These are phyloP conservation scores for Pachypsylla venusta DNA, from an alignment of 1,140 invertebrate genomes.

Conservation along the genomic window DNA sequence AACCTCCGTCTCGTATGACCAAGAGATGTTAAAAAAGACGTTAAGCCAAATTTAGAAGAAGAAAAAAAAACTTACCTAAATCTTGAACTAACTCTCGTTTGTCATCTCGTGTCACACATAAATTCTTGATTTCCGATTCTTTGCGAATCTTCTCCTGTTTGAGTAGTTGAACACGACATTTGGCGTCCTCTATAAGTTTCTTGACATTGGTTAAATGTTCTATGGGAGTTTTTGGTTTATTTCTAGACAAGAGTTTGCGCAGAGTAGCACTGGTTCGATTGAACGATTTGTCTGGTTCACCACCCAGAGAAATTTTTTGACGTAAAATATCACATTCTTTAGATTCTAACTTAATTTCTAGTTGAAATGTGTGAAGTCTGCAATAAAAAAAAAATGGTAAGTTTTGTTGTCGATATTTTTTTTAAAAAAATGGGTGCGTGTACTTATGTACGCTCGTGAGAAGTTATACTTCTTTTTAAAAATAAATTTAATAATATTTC, in stretches of 20 bases:
- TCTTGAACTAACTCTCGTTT: constrained; percentile 34
- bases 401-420: too few relatives aligned
- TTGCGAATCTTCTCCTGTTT: constrained; percentile 39
- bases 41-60: too few relatives aligned
- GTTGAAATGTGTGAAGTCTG: constrained; percentile 40
- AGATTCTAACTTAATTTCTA: constrained; percentile 40
- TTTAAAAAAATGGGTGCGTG: too few relatives aligned
- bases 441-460: too few relatives aligned
- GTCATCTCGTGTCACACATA: constrained; percentile 20
- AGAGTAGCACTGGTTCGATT: constrained; percentile 20
- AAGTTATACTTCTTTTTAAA: too few relatives aligned
- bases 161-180: constrained; percentile 39
- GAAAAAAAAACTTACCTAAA: constrained; percentile 30
- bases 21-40: too few relatives aligned
- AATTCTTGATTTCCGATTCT: constrained; percentile 24
- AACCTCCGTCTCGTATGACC: too few relatives aligned
- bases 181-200: constrained; percentile 40
- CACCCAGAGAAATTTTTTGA: constrained; percentile 35
- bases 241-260: constrained; percentile 21
- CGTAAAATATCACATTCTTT: constrained; percentile 37
- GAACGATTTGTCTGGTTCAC: constrained; percentile 13
- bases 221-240: constrained; percentile 20
- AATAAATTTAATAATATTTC: too few relatives aligned
- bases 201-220: constrained; percentile 21
- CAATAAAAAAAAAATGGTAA: constrained; percentile 21